phyloP scores from a whole-genome alignment of 2,888 invertebrate genomes.

The Tryphoninae sp. region DNA sequence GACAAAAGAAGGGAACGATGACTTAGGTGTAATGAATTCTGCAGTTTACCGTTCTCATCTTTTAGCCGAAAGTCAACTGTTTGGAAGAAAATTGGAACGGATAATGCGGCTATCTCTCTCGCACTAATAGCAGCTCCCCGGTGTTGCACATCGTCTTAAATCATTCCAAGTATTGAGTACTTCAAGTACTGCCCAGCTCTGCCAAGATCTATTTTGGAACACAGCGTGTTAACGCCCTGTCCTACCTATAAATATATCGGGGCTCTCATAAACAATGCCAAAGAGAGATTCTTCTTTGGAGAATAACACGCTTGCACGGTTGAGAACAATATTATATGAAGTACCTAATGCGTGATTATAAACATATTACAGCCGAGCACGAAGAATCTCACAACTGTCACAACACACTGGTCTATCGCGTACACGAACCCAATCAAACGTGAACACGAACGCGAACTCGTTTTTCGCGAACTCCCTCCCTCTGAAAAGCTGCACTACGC shows the following conservation, averaged over 20 bases:
- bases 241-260: slow-evolving; percentile 48
- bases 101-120: too few species aligned
- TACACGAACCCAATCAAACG: neutral
- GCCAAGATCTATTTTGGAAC: neutral
- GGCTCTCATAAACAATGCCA: slow-evolving; percentile 53
- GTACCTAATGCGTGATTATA: neutral
- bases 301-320: neutral
- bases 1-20: too few species aligned
- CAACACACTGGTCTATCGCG: neutral
- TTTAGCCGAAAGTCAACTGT: too few species aligned
- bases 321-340: neutral
- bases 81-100: too few species aligned
- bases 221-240: neutral
- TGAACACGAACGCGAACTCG: neutral
- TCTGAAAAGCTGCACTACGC: neutral
- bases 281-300: slow-evolving; percentile 21
- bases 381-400: neutral
- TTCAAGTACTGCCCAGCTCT: neutral
- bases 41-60: too few species aligned
- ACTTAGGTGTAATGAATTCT: too few species aligned
- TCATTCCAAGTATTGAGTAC: neutral
- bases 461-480: neutral
- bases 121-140: too few species aligned
- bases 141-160: neutral
- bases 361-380: neutral